phyloP scores from a whole-genome alignment of 2,797 vertebrate genomes.

The Spinibarbus caldwelli region DNA sequence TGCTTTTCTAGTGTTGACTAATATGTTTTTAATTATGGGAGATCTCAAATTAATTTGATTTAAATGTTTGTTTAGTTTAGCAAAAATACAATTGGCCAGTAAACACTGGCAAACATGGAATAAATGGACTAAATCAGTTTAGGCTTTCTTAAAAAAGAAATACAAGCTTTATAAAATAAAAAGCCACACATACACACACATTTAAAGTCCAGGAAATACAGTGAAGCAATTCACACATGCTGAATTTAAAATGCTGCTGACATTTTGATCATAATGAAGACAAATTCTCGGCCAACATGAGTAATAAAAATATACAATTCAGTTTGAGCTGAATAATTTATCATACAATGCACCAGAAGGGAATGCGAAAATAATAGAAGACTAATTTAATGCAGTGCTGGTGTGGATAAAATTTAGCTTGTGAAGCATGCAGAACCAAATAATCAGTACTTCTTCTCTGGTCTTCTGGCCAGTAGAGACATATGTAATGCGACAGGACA shows the following conservation, averaged over 20 bases:
- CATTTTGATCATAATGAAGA: conserved; percentile 53
- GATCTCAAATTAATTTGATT: background rate
- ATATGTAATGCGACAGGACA: conserved; percentile 30
- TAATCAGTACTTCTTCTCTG: conserved; percentile 33
- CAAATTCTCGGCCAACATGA: conserved; percentile 33
- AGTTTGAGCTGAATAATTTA: conserved; percentile 31
- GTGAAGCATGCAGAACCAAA: conserved; percentile 1
- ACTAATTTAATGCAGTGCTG: conserved; percentile 8
- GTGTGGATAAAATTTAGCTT: conserved; percentile 2
- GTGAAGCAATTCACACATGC: background rate
- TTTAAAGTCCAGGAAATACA: conserved; percentile 1
- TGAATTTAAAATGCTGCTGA: conserved; percentile 25
- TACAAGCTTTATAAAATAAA: background rate
- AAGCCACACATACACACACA: conserved; percentile 17
- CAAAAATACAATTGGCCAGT: background rate
- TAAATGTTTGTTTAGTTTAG: conserved; percentile 18
- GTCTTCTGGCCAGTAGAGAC: conserved; percentile 5
- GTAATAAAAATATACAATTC: conserved; percentile 19
- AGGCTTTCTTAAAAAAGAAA: background rate
- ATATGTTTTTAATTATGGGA: conserved; percentile 11
- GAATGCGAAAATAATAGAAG: background rate
- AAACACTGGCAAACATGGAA: conserved; percentile 28
- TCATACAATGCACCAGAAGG: background rate
- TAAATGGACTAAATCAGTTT: conserved; percentile 22
- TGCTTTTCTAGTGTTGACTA: background rate